Evolutionary conservation across 2,113 vertebrate species (phyloP).

Genomic region (Varanus salvator): DNA sequence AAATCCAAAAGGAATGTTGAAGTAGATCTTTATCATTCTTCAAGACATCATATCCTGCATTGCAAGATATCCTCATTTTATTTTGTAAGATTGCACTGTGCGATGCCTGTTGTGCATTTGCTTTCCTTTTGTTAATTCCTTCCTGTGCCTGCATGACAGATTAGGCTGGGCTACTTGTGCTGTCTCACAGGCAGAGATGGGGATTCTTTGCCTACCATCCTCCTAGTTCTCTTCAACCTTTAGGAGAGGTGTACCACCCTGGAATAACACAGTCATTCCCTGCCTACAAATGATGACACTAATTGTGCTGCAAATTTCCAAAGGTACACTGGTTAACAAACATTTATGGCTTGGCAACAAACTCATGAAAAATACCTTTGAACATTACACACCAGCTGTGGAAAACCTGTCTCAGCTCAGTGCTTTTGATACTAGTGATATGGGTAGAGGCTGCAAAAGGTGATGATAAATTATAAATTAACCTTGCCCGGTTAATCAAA

Average conservation of each 20-base stretch:
- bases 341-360: not conserved
- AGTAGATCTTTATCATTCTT: not conserved
- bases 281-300: not conserved
- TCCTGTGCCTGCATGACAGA: not conserved
- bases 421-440: not conserved
- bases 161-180: not conserved
- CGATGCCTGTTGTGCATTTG: not conserved
- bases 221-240: slow-evolving; percentile 2
- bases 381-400: not conserved
- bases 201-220: not conserved
- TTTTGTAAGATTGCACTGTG: not conserved
- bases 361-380: not conserved
- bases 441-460: not conserved
- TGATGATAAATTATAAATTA: not conserved
- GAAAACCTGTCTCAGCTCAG: not conserved
- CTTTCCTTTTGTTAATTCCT: not conserved
- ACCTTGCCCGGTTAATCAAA: not conserved
- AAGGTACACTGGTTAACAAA: not conserved
- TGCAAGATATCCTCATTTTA: not conserved
- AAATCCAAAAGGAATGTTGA: not conserved
- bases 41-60: not conserved
- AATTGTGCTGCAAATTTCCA: not conserved
- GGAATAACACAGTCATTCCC: not conserved
- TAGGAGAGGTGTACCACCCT: not conserved
- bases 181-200: not conserved